Conservation (phyloP, 2,888 invertebrate species). For the Amblyjoppa proteus region DNA sequence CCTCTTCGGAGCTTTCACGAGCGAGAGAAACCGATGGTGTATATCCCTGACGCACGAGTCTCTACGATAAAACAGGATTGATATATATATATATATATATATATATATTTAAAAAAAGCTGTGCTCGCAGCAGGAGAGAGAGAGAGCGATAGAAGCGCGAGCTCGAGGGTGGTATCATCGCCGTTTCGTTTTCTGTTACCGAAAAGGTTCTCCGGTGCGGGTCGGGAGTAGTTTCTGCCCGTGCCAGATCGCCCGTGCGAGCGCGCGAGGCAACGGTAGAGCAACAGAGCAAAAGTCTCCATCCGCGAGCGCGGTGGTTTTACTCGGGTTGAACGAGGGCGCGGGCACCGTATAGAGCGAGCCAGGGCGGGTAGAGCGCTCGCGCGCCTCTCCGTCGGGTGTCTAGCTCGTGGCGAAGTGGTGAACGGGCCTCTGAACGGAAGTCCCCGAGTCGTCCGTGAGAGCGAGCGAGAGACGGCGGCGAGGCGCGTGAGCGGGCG, state of each 20-base stretch:
- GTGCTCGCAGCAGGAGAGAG: background rate
- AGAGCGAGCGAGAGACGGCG: conserved; percentile 21
- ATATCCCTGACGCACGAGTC: background rate
- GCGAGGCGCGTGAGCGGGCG: conserved; percentile 73
- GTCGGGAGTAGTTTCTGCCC: background rate
- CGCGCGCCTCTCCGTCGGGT: conserved; percentile 59
- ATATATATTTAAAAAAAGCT: conserved; percentile 1
- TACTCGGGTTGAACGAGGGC: conserved; percentile 79
- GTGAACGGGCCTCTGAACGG: conserved; percentile 79
- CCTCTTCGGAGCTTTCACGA: background rate
- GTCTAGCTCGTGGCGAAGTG: conserved; percentile 71
- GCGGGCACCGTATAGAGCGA: conserved; percentile 71
- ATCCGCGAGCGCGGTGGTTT: conserved; percentile 72
- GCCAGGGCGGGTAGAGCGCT: conserved; percentile 42
- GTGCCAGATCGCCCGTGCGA: background rate
- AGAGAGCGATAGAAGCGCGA: background rate
- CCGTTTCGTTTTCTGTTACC: background rate
- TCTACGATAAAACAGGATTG: conserved; percentile 10
- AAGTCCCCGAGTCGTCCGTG: conserved; percentile 64
- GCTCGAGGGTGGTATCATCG: conserved; percentile 9
- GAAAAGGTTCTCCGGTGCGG: background rate
- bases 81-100: background rate
- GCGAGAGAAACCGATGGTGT: background rate
- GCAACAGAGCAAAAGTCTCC: conserved; percentile 16
- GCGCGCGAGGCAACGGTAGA: background rate